A percentile compares a stretch with the other conserved stretches of the same genome.
Evolutionary conservation across 2,888 invertebrate species (phyloP).

Genomic region (Hypsopygia costalis): DNA sequence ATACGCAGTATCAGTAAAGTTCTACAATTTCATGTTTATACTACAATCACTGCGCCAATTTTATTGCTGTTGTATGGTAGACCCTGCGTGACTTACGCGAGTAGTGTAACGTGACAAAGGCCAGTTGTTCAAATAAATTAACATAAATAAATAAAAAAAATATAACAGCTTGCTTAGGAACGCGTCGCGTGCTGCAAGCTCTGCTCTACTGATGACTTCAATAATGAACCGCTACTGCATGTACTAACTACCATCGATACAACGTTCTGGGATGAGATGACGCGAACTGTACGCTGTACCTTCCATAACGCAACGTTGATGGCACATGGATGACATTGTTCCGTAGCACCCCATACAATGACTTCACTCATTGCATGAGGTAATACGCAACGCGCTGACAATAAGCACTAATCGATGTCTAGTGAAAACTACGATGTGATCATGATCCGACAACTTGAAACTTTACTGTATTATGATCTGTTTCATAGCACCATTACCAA

Average conservation of each 20-base stretch:
- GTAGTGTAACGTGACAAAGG: not conserved
- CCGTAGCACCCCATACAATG: too few relatives aligned
- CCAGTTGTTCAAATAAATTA: conserved; percentile 7
- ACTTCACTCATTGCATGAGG: conserved; percentile 35
- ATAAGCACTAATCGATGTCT: conserved; percentile 61
- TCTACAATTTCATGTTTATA: too few relatives aligned
- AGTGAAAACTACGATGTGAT: conserved; percentile 59
- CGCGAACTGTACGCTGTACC: conserved; percentile 15
- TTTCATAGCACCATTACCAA: conserved; percentile 72
- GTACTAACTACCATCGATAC: conserved; percentile 32
- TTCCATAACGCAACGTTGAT: conserved; percentile 38
- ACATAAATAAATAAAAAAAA: conserved; percentile 1
- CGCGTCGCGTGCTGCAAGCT: conserved; percentile 62
- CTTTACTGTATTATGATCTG: conserved; percentile 42
- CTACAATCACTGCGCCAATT: too few relatives aligned
- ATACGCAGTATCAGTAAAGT: too few relatives aligned
- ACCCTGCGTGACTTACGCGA: conserved; percentile 2
- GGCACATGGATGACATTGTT: conserved; percentile 62
- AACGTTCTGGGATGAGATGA: conserved; percentile 42
- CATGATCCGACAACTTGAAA: conserved; percentile 43
- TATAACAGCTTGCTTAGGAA: conserved; percentile 60
- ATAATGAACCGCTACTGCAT: conserved; percentile 30
- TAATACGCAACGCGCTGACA: conserved; percentile 45
- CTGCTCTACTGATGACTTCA: conserved; percentile 46
- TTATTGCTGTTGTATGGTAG: too few relatives aligned